Evolutionary conservation across 2,797 vertebrate species (phyloP).

Genomic region (Lepus oiostolus): DNA sequence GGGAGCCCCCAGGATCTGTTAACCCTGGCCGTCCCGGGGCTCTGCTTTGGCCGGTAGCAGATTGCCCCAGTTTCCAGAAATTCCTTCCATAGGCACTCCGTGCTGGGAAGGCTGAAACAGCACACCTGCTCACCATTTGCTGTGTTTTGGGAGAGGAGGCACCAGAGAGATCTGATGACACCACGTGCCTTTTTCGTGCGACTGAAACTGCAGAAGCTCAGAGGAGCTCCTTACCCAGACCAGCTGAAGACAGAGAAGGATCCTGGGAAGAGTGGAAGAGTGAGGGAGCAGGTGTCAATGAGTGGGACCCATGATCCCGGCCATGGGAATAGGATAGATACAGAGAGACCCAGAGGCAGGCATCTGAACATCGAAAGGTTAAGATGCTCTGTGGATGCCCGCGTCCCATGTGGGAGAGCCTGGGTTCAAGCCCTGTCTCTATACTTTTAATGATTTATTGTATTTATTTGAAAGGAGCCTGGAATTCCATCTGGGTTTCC

Average conservation of each 20-base stretch:
- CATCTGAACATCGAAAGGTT: too few species aligned
- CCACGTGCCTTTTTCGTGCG: not conserved
- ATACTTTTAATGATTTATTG: too few species aligned
- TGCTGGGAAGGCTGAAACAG: not conserved
- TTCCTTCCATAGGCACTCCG: not conserved
- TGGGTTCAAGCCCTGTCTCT: too few species aligned
- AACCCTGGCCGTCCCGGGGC: slow-evolving; percentile 29
- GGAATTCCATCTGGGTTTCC: too few species aligned
- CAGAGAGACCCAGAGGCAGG: rapidly evolving
- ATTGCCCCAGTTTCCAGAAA: not conserved
- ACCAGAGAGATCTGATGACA: not conserved
- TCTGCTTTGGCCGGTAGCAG: not conserved
- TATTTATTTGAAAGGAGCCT: too few species aligned
- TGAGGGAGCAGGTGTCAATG: not conserved
- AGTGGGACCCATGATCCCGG: not conserved
- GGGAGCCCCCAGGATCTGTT: not conserved
- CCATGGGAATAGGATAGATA: not conserved
- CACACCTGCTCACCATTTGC: not conserved
- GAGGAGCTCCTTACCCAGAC: not conserved
- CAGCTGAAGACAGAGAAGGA: not conserved
- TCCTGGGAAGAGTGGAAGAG: not conserved
- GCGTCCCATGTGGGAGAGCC: too few species aligned
- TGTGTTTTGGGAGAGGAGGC: not conserved
- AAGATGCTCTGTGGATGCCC: too few species aligned
- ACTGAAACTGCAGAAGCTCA: not conserved